phyloP scores from a whole-genome alignment of 64 coral and sea anemone species.

The Stichodactyla helianthus region DNA sequence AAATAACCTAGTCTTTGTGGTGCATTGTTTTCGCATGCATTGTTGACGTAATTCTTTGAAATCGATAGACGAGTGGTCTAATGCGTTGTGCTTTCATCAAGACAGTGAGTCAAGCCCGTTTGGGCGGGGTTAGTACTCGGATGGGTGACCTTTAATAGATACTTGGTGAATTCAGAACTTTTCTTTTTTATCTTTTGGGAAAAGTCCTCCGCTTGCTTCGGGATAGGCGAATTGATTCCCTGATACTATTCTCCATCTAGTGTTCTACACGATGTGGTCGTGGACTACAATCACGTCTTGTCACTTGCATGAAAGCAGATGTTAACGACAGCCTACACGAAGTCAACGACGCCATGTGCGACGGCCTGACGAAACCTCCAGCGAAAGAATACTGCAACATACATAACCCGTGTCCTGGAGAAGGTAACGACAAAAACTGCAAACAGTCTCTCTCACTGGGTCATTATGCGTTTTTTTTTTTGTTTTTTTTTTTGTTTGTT shows the following conservation, averaged over 20 bases:
- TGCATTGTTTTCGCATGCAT: too few species aligned
- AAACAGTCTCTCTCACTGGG: background rate
- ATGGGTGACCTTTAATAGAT: too few species aligned
- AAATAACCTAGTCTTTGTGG: too few species aligned
- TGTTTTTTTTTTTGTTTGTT: too few species aligned
- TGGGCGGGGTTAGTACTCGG: too few species aligned
- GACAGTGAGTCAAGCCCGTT: too few species aligned
- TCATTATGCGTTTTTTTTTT: too few species aligned
- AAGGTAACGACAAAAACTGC: slow-evolving; percentile 47
- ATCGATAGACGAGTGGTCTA: too few species aligned
- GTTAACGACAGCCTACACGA: slow-evolving; percentile 59
- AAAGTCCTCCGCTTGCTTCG: background rate
- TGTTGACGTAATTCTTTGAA: too few species aligned
- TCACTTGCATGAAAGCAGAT: slow-evolving; percentile 82
- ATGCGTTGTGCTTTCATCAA: too few species aligned
- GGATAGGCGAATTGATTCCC: background rate
- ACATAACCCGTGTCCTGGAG: slow-evolving; percentile 95
- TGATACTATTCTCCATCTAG: slow-evolving; percentile 17
- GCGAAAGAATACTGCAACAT: slow-evolving; percentile 87
- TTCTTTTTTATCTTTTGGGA: too few species aligned
- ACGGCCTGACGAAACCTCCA: slow-evolving; percentile 60
- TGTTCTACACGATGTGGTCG: slow-evolving; percentile 91
- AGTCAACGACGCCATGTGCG: slow-evolving; percentile 62
- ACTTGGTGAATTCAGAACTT: too few species aligned
- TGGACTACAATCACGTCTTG: slow-evolving; percentile 73